These are phyloP conservation scores for Amphipyra berbera DNA, from an alignment of 2,888 invertebrate species.

Conservation along the genomic window DNA sequence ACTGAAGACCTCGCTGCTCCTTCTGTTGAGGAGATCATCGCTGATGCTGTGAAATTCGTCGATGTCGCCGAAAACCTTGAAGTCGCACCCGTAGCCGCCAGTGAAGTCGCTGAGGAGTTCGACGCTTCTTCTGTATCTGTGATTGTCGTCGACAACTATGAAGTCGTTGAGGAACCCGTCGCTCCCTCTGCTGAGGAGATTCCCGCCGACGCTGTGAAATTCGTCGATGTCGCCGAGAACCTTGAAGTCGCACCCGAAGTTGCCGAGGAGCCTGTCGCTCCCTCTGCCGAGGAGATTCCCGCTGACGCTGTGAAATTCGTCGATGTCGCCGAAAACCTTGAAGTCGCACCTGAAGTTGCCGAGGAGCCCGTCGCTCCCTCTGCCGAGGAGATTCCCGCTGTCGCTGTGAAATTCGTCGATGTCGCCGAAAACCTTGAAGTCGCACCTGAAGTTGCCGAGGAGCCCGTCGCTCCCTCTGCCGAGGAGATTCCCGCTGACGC, in stretches of 20 bases:
- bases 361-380: neutral
- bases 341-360: neutral
- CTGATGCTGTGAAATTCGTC: slow-evolving; percentile 2
- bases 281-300: neutral
- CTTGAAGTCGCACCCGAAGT: neutral
- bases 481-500: slow-evolving; percentile 7
- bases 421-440: slow-evolving; percentile 11
- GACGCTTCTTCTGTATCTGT: too few species aligned
- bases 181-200: slow-evolving; percentile 17
- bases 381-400: slow-evolving; percentile 2
- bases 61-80: slow-evolving; percentile 6
- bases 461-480: neutral
- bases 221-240: slow-evolving; percentile 17
- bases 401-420: slow-evolving; percentile 15
- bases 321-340: slow-evolving; percentile 4
- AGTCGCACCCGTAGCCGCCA: neutral
- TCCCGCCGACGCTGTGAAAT: slow-evolving; percentile 16
- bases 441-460: neutral
- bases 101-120: neutral
- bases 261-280: slow-evolving; percentile 1
- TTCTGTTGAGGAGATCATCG: neutral
- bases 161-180: too few species aligned
- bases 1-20: neutral
- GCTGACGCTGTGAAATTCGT: slow-evolving; percentile 4
- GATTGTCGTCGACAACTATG: too few species aligned